Percentiles rank a stretch among this genome's conserved stretches.
phyloP scores from a whole-genome alignment of 2,888 invertebrate species.

The Tetramorium bicarinatum region DNA sequence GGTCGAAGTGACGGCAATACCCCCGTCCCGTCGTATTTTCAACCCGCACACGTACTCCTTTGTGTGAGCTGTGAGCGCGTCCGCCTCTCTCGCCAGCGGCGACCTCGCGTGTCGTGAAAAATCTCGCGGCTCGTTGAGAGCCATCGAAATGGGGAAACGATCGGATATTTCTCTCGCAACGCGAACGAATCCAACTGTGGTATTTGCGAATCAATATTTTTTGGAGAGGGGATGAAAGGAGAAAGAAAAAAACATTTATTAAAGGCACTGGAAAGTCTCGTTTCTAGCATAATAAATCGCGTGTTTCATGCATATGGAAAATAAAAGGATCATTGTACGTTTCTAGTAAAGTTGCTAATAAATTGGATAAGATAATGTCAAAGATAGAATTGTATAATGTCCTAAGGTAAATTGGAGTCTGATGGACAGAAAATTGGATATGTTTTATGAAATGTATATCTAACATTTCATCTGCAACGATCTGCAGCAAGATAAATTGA shows the following conservation, averaged over 20 bases:
- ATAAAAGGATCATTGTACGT: neutral
- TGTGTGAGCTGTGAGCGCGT: constrained; percentile 50
- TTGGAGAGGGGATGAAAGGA: neutral
- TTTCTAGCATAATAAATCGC: neutral
- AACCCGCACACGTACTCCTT: constrained; percentile 71
- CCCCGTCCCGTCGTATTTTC: constrained; percentile 39
- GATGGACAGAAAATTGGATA: constrained; percentile 18
- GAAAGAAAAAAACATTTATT: constrained; percentile 7
- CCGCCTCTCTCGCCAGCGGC: neutral
- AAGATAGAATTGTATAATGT: neutral
- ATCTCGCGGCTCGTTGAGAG: constrained; percentile 46
- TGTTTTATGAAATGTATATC: constrained; percentile 33
- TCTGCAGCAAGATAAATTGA: constrained; percentile 18
- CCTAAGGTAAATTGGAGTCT: neutral
- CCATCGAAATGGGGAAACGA: constrained; percentile 48
- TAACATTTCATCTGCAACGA: neutral
- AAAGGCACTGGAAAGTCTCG: neutral
- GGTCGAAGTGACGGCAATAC: constrained; percentile 29
- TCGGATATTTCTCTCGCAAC: constrained; percentile 43
- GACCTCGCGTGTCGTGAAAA: constrained; percentile 32
- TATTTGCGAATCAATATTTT: constrained; percentile 30
- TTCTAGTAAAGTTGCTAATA: neutral
- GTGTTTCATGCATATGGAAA: neutral
- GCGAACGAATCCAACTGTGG: constrained; percentile 1
- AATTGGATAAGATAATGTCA: neutral